Base-by-base conservation (phyloP, 2,888 invertebrate species). In the Torymus auratus region DNA sequence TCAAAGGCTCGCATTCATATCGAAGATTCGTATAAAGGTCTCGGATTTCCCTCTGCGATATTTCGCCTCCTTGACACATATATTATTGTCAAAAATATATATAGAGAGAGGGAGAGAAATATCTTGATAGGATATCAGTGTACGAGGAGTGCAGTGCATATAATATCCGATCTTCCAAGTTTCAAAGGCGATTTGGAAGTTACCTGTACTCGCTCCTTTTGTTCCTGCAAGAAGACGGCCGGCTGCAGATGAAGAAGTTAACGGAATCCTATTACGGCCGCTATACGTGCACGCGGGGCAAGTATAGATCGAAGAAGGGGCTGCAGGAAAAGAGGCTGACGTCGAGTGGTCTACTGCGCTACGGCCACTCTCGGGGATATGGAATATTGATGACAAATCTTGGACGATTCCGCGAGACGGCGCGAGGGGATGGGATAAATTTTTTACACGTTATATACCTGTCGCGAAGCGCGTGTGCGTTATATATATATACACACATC, bases 351-450 rank as follows among this genome's bases (percentile, higher is more conserved):
- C 41, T 41, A 41, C 41, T 41, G 7, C 28, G 23, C 28, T 28
- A 28, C 10, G n/a, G 50, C 52, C 11, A 7, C 13, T 60, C 55
- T 41, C 52, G 15, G 23, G 60, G n/a, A 20, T 68, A 68, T 68
- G 20, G 60, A 65, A 78, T 78, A 53, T 65, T 70, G 71, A 78
- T 71, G 71, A 78, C 58, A 65, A 71, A 65, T 78, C 56, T 67
- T 67, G 13, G 60, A 53, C 71, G n/a, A 60, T 56, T 78, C 72
- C 41, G 20, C 17, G 53, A 60, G 15, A 67, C 58, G n/a, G 28
- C 41, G 20, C 2, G 20, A 23, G 20, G 3, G 67, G 10, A 20
- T 12, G 13, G 11, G 71, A 72, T 78, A 17, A 17, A 60, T 64
- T 70, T 62, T 69, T 64, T 50, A 12, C 53, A 13, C 60, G 55